Base-by-base conservation (phyloP, 2,888 invertebrate genomes). In the Parasteatoda lunata region DNA sequence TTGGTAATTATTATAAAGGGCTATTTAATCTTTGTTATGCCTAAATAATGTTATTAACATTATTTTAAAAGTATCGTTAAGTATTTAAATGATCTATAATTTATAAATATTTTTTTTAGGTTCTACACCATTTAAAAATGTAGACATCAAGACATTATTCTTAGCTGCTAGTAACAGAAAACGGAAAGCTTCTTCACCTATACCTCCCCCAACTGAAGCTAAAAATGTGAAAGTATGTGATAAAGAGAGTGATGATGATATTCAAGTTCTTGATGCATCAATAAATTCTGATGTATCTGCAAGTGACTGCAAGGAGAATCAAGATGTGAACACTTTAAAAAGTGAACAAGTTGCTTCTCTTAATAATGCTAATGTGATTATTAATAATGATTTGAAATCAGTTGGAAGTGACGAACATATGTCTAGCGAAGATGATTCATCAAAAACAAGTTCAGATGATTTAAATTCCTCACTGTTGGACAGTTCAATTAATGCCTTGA, bases 231-330 rank as follows among this genome's bases (percentile, higher is more conserved):
- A 77, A 86, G 15, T 80, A 15, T 51, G n/a, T 47, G 65, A 54
- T 49, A 65, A 76, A 30, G 71, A 78, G n/a, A 76, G 47, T 64
- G 75, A 75, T 45, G 65, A 73, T 30, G 78, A 75, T 30, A 30
- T 84, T 47, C 59, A 78, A 75, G 49, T 78, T 48, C 30, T 45
- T 70, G 73, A 75, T 52, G 59, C 15, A 11, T 47, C 4, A 54
- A 69, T 69, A 48, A 64, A 49, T n/a, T 49, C 47, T 45, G 48
- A 5, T 30, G n/a, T 54, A 68, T 68, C 68, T 68, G 9, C n/a
- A 6, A 76, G 70, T 8, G 85, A 85, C 11, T 80, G 71, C 52
- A 86, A 86, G 68, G 85, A 86, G 72, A 86, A 86, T 66, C 80
- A 65, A 48, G 77, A 86, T 66, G 45, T 86, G 13, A 86, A 86